Conservation (phyloP, 2,888 invertebrate species). For the Conistra vaccinii region DNA sequence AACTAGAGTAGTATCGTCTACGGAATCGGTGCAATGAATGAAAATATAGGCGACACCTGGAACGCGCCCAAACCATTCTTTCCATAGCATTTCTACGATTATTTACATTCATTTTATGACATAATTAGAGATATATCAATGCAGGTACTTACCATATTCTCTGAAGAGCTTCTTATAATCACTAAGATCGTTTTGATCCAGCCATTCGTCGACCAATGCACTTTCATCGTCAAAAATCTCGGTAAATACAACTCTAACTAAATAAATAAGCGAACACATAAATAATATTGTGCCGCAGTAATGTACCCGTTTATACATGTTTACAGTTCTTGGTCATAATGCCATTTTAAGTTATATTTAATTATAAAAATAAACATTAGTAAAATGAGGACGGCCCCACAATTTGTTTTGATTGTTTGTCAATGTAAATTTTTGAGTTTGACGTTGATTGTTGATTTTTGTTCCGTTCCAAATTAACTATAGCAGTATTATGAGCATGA, state of each 20-base stretch:
- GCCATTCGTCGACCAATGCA: slow-evolving; percentile 93
- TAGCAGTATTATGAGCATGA: not conserved
- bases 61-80: slow-evolving; percentile 48
- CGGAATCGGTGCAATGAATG: not conserved
- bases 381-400: slow-evolving; percentile 65
- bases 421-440: slow-evolving; percentile 32
- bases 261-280: slow-evolving; percentile 81
- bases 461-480: not conserved
- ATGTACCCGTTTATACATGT: slow-evolving; percentile 83
- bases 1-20: not conserved
- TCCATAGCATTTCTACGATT: slow-evolving; percentile 38
- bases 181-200: slow-evolving; percentile 93
- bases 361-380: slow-evolving; percentile 58
- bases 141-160: slow-evolving; percentile 92
- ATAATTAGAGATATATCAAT: not conserved
- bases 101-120: slow-evolving; percentile 35
- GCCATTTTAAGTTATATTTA: slow-evolving; percentile 64
- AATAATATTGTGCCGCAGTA: slow-evolving; percentile 80
- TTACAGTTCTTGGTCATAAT: slow-evolving; percentile 78
- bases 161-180: slow-evolving; percentile 93
- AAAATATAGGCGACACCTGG: slow-evolving; percentile 28
- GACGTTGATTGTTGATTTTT: slow-evolving; percentile 10
- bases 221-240: slow-evolving; percentile 89
- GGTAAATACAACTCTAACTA: slow-evolving; percentile 80
- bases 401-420: slow-evolving; percentile 64